Conservation (phyloP, 2,113 vertebrate genomes). For the Misgurnus mizolepis region DNA sequence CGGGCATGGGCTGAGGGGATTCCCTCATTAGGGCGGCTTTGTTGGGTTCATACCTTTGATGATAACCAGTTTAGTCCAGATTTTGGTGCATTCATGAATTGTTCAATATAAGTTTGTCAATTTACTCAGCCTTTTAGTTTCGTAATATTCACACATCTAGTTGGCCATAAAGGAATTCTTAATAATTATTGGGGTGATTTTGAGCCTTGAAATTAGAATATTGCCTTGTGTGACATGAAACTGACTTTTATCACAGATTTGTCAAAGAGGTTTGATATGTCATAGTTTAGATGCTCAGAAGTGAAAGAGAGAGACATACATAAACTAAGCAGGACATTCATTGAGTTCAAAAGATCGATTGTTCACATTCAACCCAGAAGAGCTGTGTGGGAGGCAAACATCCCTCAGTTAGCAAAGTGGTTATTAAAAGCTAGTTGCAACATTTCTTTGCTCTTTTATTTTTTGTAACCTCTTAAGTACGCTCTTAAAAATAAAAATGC, state of each 20-base stretch:
- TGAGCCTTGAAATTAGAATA: background rate
- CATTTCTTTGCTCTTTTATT: too few species aligned
- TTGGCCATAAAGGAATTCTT: too few species aligned
- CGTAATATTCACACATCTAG: too few species aligned
- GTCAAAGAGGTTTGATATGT: background rate
- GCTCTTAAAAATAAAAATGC: too few species aligned
- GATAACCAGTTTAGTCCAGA: constrained; percentile 1
- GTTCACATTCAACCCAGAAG: constrained; percentile 1
- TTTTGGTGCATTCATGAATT: background rate
- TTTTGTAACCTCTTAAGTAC: too few species aligned
- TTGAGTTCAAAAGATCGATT: constrained; percentile 31
- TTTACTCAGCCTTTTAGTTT: background rate
- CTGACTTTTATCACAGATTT: background rate
- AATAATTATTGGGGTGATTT: background rate
- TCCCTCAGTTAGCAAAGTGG: background rate
- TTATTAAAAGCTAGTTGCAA: background rate
- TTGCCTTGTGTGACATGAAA: too few species aligned
- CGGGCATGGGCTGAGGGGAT: constrained; percentile 30
- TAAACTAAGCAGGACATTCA: constrained; percentile 17
- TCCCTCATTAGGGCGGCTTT: constrained; percentile 22
- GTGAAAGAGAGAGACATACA: background rate
- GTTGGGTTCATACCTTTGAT: constrained; percentile 20
- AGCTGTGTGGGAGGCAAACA: constrained; percentile 13
- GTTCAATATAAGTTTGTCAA: background rate
- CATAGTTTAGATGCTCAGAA: background rate